These are phyloP conservation scores for Epizoanthus stellaris DNA, from an alignment of 92 coral and sea anemone species.

Conservation along the genomic window DNA sequence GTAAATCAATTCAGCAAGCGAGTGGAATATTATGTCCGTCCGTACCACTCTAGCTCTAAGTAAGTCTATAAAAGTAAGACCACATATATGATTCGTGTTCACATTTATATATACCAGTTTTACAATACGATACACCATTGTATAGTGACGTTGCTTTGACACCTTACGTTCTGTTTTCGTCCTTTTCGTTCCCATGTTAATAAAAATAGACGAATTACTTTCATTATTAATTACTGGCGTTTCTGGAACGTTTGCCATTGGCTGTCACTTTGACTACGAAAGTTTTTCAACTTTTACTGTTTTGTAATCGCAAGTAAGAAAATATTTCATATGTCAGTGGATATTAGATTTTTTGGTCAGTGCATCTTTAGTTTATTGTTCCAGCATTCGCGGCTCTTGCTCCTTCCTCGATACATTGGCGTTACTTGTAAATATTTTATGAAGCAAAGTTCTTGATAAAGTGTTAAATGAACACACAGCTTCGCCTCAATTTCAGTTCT, in stretches of 20 bases:
- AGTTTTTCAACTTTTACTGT: not conserved
- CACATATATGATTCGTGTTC: too few relatives aligned
- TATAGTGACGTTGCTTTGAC: too few relatives aligned
- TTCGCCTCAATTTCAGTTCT: not conserved
- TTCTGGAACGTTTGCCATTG: slow-evolving; percentile 1
- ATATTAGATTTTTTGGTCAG: too few relatives aligned
- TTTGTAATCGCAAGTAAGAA: not conserved
- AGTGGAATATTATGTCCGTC: too few relatives aligned
- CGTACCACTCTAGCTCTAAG: too few relatives aligned
- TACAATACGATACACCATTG: too few relatives aligned
- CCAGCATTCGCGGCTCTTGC: too few relatives aligned
- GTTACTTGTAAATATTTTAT: slow-evolving; percentile 6
- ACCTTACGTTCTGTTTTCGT: too few relatives aligned
- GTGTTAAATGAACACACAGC: slow-evolving; percentile 4
- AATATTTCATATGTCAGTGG: not conserved
- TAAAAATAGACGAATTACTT: slow-evolving; percentile 25
- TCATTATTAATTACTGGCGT: slow-evolving; percentile 14
- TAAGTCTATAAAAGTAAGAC: too few relatives aligned
- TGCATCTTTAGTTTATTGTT: too few relatives aligned
- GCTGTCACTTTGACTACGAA: slow-evolving; percentile 26
- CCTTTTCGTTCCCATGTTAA: slow-evolving; percentile 4
- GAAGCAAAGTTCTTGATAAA: not conserved
- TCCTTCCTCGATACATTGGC: not conserved
- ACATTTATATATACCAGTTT: too few relatives aligned
- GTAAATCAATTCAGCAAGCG: too few relatives aligned